A percentile compares a stretch with the other conserved stretches of the same genome.
Conservation (phyloP, 2,888 invertebrate genomes). For the Lithosia quadra region DNA sequence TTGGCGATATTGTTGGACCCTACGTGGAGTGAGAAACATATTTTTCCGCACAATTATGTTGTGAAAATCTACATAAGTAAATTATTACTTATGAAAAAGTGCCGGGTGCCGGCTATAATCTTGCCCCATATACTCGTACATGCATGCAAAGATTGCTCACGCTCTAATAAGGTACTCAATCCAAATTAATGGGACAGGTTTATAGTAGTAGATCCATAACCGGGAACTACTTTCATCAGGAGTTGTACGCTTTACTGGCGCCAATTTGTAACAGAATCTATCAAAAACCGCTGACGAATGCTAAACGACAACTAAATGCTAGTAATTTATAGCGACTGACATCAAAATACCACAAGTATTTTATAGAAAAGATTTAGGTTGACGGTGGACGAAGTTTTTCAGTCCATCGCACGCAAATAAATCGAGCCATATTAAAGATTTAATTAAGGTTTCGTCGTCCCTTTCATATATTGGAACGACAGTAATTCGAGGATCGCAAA, state of each 20-base stretch:
- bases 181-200: background rate
- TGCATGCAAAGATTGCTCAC: background rate
- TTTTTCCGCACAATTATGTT: background rate
- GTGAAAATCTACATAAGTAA: background rate
- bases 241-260: background rate
- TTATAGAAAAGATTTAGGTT: conserved; percentile 63
- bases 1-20: conserved; percentile 26
- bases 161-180: background rate
- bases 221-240: background rate
- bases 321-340: conserved; percentile 57
- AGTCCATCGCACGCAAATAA: conserved; percentile 48
- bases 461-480: conserved; percentile 2
- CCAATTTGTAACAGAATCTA: conserved; percentile 20
- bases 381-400: conserved; percentile 51
- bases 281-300: conserved; percentile 31
- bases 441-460: conserved; percentile 19
- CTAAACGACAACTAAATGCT: conserved; percentile 60
- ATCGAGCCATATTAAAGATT: conserved; percentile 30
- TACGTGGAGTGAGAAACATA: background rate
- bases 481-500: no score
- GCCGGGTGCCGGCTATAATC: background rate
- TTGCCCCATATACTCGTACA: background rate
- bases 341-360: conserved; percentile 59
- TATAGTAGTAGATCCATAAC: background rate
- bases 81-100: no score